Conservation (phyloP, 2,888 invertebrate genomes). For the Metallyticus violacea region DNA sequence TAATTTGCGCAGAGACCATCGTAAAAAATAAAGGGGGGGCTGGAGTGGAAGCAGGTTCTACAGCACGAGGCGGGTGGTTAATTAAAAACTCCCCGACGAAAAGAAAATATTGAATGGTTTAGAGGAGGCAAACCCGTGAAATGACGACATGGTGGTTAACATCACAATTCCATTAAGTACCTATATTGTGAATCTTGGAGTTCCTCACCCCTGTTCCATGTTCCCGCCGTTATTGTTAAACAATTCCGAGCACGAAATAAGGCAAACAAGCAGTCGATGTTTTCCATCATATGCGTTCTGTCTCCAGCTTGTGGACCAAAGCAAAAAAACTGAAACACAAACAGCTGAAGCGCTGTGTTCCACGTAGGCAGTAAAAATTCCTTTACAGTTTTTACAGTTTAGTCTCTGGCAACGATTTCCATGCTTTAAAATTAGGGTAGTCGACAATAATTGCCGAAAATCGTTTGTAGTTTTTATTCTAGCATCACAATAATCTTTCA, state of each 20-base stretch:
- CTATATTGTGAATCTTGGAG: neutral
- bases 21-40: slow-evolving; percentile 5
- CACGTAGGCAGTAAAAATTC: neutral
- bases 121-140: neutral
- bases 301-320: neutral
- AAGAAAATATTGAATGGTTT: slow-evolving; percentile 28
- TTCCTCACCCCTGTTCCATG: neutral
- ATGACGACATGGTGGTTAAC: neutral
- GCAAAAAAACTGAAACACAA: neutral
- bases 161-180: neutral
- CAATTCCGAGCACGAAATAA: too few relatives aligned
- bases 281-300: neutral
- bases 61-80: slow-evolving; percentile 15
- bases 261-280: neutral
- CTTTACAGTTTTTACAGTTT: neutral
- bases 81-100: slow-evolving; percentile 26
- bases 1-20: slow-evolving; percentile 23
- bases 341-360: neutral
- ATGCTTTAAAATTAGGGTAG: too few relatives aligned
- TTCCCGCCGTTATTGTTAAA: neutral
- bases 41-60: neutral
- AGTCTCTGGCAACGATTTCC: too few relatives aligned
- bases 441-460: too few relatives aligned
- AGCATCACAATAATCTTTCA: too few relatives aligned
- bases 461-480: too few relatives aligned